Evolutionary conservation across 1,140 invertebrate species (phyloP), one percentile per base, ranked within the genome.

Genomic region (Drosophila quadrilineata): DNA sequence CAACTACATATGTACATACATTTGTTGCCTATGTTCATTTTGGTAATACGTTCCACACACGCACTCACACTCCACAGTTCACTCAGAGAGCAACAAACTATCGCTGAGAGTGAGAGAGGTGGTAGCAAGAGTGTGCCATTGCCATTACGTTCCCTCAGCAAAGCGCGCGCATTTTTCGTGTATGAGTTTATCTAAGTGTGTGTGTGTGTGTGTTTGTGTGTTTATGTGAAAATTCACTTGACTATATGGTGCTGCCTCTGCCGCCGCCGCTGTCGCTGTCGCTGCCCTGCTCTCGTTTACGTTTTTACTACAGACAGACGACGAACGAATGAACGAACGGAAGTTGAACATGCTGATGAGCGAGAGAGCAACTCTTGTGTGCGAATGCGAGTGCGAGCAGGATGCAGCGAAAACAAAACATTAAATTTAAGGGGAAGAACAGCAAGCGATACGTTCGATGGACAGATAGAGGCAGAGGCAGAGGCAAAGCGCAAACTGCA

Each of bases 391-490:
- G 75, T 63, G 67, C 50, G 53, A 80, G 57, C 62, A 54, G 40
- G 71, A 82, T 31, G 48, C 52, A 75, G 53, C 75, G 76, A 80
- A 80, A 82, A 80, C 75, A 80, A 80, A 80, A 80, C 75, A 74
- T 74, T 67, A 80, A 75, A 75, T 68, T 72, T 65, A 31, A 65
- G 63, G 62, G 74, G 74, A 60, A n/a, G n/a, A 52, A 60, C 54
- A 59, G n/a, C n/a, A n/a, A n/a, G n/a, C n/a, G n/a, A n/a, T n/a
- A 58, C 62, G 54, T 58, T 58, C 58, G 45, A 43, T 35, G 36
- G 54, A 43, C 35, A 58, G 29, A 17, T 38, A 53, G n/a, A 50
- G 49, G 21, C 36, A 35, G 26, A 9, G 46, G n/a, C n/a, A n/a
- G 17, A 16, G 31, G 57, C 57, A 40, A 17, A 19, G 35, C 48